Base-by-base conservation (phyloP, 2,888 invertebrate species). In the Willowsia nigromaculata region DNA sequence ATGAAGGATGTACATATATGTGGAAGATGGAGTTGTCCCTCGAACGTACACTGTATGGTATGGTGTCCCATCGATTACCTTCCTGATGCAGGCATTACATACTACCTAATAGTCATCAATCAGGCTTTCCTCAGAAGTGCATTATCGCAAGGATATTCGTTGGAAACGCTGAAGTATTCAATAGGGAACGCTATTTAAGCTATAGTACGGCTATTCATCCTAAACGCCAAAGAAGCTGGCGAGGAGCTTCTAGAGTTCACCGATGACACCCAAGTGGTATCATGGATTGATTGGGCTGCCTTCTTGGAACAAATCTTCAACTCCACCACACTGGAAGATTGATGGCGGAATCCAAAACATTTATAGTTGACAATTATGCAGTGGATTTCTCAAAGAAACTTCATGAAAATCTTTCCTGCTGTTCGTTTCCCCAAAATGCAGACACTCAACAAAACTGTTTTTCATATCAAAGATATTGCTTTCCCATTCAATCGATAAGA, bases 1-100 rank as follows among this genome's bases (percentile, higher is more conserved):
- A 4, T 59, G 15, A 27, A 30, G 1, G 62, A n/a, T n/a, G n/a
- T n/a, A n/a, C n/a, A n/a, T n/a, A n/a, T n/a, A 30, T 30, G 30
- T 62, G 11, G 18, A 62, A 3, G 85, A 59, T 15, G 86, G 80
- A 4, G 50, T 68, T 6, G 81, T 87, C 47, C 87, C 87, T 1
- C 87, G 81, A 4, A 56, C 40, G 0, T 81, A 33, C 43, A 56
- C 87, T 2, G 50, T 40, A 53, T 25, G 15, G 68, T 86, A 53
- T 47, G 9, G 0, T 0, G 59, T 81, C 7, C 33, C 56, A 3
- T 22, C 71, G 0, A 56, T 53, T 0, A 30, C 27, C 0, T 25
- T 13, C 1, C 33, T 25, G n/a, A 43, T 87, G 0, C 56, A 71
- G 40, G 81, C 87, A 1, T 40, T 53, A 59, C n/a, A n/a, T n/a